phyloP scores from a whole-genome alignment of 2,797 vertebrate species.

The Mormyrus hasselquistii region DNA sequence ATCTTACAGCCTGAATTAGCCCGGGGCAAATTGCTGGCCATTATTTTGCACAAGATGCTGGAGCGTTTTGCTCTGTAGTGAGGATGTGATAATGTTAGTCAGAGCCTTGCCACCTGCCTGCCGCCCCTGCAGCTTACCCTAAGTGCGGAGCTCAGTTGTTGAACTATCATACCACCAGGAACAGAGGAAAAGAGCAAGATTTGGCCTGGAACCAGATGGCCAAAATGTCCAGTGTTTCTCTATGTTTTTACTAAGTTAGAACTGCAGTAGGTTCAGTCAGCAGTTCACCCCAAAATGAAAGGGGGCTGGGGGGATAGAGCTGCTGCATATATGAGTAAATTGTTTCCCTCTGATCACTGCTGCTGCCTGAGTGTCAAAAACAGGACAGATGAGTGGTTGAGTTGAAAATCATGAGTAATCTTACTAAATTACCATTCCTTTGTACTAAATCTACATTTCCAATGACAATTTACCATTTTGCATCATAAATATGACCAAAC shows the following conservation, averaged over 20 bases:
- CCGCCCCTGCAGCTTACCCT: background rate
- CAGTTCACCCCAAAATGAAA: background rate
- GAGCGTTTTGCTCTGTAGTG: background rate
- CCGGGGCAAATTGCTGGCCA: background rate
- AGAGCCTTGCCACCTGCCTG: background rate
- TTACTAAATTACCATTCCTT: background rate
- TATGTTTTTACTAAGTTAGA: background rate
- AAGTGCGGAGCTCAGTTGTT: background rate
- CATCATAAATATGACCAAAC: background rate
- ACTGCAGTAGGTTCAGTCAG: background rate
- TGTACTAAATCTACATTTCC: background rate
- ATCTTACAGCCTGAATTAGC: background rate
- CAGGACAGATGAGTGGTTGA: background rate
- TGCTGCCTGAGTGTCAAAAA: background rate
- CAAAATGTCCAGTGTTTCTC: background rate
- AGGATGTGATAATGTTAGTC: background rate
- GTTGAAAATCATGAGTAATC: background rate
- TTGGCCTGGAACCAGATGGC: background rate
- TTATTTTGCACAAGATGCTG: background rate
- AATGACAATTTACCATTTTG: background rate
- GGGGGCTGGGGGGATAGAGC: background rate
- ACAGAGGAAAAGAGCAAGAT: background rate
- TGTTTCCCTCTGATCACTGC: no score
- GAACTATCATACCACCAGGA: background rate
- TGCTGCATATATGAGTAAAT: no score